A percentile compares a stretch with the other conserved stretches of the same genome.
phyloP scores from a whole-genome alignment of 2,797 vertebrate species.

The Cetoscarus ocellatus region DNA sequence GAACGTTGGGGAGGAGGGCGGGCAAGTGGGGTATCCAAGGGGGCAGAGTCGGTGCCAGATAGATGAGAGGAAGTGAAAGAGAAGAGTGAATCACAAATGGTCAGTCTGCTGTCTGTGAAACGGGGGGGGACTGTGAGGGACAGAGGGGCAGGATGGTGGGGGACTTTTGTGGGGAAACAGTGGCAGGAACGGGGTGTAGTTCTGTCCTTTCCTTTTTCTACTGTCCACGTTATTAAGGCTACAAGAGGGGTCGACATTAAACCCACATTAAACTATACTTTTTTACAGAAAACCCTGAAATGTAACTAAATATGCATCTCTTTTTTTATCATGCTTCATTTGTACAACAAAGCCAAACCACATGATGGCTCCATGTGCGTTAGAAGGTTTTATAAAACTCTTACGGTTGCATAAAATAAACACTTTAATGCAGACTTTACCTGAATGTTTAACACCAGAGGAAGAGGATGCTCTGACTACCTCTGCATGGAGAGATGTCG shows the following conservation, averaged over 20 bases:
- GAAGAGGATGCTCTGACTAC: slow-evolving; percentile 24
- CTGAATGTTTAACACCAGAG: slow-evolving; percentile 25
- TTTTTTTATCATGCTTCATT: slow-evolving; percentile 16
- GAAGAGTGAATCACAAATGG: slow-evolving; percentile 66
- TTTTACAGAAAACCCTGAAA: slow-evolving; percentile 10
- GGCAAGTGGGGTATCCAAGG: slow-evolving; percentile 4
- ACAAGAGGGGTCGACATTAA: slow-evolving; percentile 11
- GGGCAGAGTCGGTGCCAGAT: slow-evolving; percentile 32
- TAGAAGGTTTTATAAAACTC: slow-evolving; percentile 28
- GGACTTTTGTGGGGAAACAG: slow-evolving; percentile 10
- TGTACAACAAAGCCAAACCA: slow-evolving; percentile 27
- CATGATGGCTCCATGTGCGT: slow-evolving; percentile 19
- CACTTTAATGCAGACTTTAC: too few relatives aligned
- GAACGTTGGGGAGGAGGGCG: slow-evolving; percentile 19
- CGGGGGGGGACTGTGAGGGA: slow-evolving; percentile 31
- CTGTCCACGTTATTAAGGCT: not conserved
- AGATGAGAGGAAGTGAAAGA: slow-evolving; percentile 58
- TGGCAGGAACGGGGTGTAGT: not conserved
- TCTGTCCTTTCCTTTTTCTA: slow-evolving; percentile 2
- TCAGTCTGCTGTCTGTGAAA: slow-evolving; percentile 47
- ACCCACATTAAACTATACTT: not conserved
- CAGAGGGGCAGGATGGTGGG: slow-evolving; percentile 20
- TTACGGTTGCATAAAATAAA: slow-evolving; percentile 33
- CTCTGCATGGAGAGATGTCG: slow-evolving; percentile 46
- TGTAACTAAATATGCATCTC: slow-evolving; percentile 30